A percentile compares a stretch with the other conserved stretches of the same genome.
Conservation (phyloP, 2,888 invertebrate genomes). For the Dolichopus griseipennis region DNA sequence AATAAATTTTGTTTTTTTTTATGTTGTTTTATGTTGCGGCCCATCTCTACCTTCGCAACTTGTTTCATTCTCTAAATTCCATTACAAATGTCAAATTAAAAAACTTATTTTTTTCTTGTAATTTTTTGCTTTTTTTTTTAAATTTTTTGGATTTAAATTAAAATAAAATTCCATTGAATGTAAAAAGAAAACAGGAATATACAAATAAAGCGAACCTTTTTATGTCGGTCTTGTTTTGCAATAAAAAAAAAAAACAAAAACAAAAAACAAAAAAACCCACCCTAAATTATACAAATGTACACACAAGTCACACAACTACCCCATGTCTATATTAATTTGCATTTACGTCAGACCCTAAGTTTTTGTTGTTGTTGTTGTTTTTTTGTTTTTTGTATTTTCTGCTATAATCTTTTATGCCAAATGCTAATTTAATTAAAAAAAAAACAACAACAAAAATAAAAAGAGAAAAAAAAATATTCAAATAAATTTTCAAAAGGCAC, state of each 20-base stretch:
- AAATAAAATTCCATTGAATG: neutral
- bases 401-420: neutral
- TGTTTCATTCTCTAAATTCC: too few species aligned
- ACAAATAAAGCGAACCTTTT: neutral
- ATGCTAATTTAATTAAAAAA: conserved; percentile 4
- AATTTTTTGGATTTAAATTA: neutral
- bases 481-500: neutral
- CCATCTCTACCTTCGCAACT: too few species aligned
- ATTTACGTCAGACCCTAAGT: neutral
- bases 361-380: neutral
- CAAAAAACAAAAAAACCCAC: too few species aligned
- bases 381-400: neutral
- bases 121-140: too few species aligned
- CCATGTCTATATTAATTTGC: conserved; percentile 4
- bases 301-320: too few species aligned
- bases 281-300: too few species aligned
- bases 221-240: too few species aligned
- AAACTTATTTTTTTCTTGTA: too few species aligned
- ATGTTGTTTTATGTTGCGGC: too few species aligned
- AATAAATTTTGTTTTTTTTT: too few species aligned
- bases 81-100: too few species aligned
- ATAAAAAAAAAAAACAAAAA: too few species aligned
- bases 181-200: neutral
- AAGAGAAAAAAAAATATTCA: neutral
- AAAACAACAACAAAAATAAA: neutral